These are phyloP conservation scores for Micromesistius poutassou DNA, from an alignment of 2,797 vertebrate species.

Conservation along the genomic window DNA sequence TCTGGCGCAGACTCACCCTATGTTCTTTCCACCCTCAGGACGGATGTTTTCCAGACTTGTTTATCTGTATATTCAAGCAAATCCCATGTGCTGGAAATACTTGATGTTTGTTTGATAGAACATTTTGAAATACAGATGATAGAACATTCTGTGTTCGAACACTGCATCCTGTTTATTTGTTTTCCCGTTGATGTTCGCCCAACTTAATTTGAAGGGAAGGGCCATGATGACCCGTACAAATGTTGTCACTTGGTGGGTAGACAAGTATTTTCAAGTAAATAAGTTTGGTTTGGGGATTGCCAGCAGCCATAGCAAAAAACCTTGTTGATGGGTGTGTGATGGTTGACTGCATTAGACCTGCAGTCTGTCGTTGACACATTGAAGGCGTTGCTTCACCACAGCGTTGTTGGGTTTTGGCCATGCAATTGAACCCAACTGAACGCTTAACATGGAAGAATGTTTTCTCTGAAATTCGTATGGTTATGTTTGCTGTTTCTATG, in stretches of 20 bases:
- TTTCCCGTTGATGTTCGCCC: conserved; percentile 17
- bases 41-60: conserved; percentile 52
- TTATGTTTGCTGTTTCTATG: conserved; percentile 2
- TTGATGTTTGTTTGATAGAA: conserved; percentile 19
- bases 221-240: conserved; percentile 8
- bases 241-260: conserved; percentile 23
- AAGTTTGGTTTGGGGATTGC: conserved; percentile 2
- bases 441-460: neutral
- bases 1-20: conserved; percentile 37
- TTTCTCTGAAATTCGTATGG: neutral
- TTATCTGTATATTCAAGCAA: conserved; percentile 43
- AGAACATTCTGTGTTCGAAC: conserved; percentile 31
- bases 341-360: neutral
- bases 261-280: conserved; percentile 29
- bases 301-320: neutral
- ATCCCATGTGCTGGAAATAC: conserved; percentile 42
- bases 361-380: neutral
- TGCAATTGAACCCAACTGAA: neutral
- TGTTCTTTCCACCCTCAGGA: conserved; percentile 28
- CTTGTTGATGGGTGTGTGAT: neutral
- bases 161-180: conserved; percentile 32
- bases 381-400: neutral
- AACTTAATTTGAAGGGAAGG: conserved; percentile 24
- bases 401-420: neutral
- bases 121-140: conserved; percentile 38